Percentiles rank a stretch among this genome's conserved stretches.
These are phyloP conservation scores for Melangyna quadrimaculata DNA, from an alignment of 2,888 invertebrate species.

Conservation along the genomic window DNA sequence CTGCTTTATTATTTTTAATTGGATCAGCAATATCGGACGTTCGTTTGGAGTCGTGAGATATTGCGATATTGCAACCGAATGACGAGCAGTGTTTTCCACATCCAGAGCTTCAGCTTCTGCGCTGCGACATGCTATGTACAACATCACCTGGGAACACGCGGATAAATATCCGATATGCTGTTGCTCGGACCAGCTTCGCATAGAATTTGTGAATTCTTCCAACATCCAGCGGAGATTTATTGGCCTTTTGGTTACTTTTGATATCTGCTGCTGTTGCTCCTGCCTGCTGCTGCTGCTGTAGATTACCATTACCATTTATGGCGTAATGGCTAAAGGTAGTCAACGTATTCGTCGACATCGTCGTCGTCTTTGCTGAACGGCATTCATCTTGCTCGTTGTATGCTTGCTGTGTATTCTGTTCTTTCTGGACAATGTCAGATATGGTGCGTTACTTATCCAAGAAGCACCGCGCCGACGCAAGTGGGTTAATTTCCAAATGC, in stretches of 20 bases:
- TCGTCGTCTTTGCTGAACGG: conserved; percentile 52
- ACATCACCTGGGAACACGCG: conserved; percentile 48
- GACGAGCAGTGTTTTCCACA: conserved; percentile 37
- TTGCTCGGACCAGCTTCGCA: conserved; percentile 21
- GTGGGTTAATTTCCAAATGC: conserved; percentile 68
- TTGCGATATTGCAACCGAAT: conserved; percentile 45
- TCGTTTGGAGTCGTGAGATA: conserved; percentile 53
- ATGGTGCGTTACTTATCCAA: conserved; percentile 68
- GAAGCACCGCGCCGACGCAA: conserved; percentile 54
- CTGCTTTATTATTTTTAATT: conserved; percentile 72
- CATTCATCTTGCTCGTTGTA: conserved; percentile 57
- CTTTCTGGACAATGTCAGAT: conserved; percentile 62
- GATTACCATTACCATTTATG: conserved; percentile 70
- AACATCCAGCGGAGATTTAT: conserved; percentile 63
- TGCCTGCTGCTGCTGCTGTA: conserved; percentile 41
- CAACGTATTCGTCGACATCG: conserved; percentile 26
- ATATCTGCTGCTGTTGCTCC: conserved; percentile 29
- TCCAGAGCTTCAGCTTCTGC: neutral
- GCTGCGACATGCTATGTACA: conserved; percentile 38
- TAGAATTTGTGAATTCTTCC: conserved; percentile 66
- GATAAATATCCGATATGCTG: conserved; percentile 54
- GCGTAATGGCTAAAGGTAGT: conserved; percentile 65
- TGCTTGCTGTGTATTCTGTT: conserved; percentile 27
- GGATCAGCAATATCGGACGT: conserved; percentile 60
- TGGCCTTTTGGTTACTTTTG: conserved; percentile 56